A percentile compares a stretch with the other conserved stretches of the same genome.
Conservation (phyloP, 2,113 vertebrate species). For the Tautogolabrus adspersus region DNA sequence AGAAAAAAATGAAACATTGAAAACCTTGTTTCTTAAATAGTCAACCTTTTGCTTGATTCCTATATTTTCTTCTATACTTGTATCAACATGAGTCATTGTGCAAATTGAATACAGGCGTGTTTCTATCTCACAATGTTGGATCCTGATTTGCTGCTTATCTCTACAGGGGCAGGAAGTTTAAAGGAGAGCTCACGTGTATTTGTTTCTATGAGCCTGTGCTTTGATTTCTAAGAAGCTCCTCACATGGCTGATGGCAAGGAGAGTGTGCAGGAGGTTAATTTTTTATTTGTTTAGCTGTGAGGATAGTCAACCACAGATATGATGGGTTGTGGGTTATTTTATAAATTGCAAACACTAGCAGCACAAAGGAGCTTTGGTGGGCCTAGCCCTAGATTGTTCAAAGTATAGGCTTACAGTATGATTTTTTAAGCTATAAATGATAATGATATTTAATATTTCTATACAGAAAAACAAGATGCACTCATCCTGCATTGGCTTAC, state of each 20-base stretch:
- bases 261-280: background rate
- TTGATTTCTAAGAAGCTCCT: constrained; percentile 28
- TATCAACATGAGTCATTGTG: background rate
- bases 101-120: constrained; percentile 22
- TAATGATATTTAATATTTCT: too few species aligned
- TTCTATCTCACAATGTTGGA: constrained; percentile 32
- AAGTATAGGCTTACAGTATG: too few species aligned
- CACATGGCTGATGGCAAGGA: constrained; percentile 27
- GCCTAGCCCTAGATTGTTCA: too few species aligned
- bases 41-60: constrained; percentile 4
- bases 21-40: background rate
- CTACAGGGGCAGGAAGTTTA: constrained; percentile 9
- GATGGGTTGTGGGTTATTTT: background rate
- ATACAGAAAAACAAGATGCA: too few species aligned
- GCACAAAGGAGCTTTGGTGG: background rate
- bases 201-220: constrained; percentile 45
- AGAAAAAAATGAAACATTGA: constrained; percentile 13
- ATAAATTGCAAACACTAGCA: background rate
- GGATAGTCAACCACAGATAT: background rate
- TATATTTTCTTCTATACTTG: background rate
- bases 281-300: background rate
- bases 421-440: too few species aligned
- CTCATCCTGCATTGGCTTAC: too few species aligned
- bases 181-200: constrained; percentile 34
- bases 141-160: constrained; percentile 23